phyloP scores from a whole-genome alignment of 2,888 invertebrate species.

The Tupiocoris notatus region DNA sequence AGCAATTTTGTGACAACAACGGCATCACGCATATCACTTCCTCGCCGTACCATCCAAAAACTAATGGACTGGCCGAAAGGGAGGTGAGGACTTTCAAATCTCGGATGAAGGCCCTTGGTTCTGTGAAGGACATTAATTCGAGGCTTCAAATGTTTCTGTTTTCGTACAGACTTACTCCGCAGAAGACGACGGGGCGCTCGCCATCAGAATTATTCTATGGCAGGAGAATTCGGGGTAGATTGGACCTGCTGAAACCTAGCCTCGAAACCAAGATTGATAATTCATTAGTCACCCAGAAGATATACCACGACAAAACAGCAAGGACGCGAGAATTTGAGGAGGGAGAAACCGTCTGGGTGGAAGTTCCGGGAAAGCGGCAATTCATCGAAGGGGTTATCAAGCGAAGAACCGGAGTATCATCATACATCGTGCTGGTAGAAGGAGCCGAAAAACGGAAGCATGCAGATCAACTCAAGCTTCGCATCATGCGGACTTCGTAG shows the following conservation, averaged over 20 bases:
- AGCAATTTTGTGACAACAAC: background rate
- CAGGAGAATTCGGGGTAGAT: constrained; percentile 34
- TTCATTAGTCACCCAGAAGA: background rate
- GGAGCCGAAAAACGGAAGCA: too few relatives aligned
- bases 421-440: too few relatives aligned
- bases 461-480: too few relatives aligned
- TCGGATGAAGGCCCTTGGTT: constrained; percentile 28
- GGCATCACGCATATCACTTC: background rate
- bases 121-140: constrained; percentile 38
- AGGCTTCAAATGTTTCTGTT: constrained; percentile 40
- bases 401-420: background rate
- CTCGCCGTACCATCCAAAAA: too few relatives aligned
- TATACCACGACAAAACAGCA: background rate
- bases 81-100: constrained; percentile 50
- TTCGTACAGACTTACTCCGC: constrained; percentile 40
- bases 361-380: background rate
- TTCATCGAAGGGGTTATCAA: background rate
- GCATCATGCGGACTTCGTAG: too few relatives aligned
- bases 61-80: constrained; percentile 50
- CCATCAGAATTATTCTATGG: too few relatives aligned
- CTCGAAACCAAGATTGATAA: background rate
- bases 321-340: background rate
- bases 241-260: constrained; percentile 37
- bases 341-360: background rate
- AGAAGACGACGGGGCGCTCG: constrained; percentile 47